Percentiles rank a stretch among this genome's conserved stretches.
phyloP scores from a whole-genome alignment of 2,113 vertebrate species.

The Microtus montanus region DNA sequence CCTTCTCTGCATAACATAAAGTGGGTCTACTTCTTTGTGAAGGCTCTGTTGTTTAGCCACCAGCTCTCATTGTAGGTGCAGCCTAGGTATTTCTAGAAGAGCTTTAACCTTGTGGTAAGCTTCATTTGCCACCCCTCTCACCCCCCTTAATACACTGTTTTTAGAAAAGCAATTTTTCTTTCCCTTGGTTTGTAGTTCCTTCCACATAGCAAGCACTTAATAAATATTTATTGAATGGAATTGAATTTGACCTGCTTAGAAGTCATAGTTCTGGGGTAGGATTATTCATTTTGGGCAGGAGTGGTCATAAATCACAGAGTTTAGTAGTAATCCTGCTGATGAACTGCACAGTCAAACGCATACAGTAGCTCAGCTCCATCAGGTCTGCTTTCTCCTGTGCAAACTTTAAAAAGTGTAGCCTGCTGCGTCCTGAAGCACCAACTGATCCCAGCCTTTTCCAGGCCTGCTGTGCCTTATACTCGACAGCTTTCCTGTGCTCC shows the following conservation, averaged over 20 bases:
- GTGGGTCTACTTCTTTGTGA: conserved; percentile 9
- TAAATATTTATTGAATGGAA: conserved; percentile 71
- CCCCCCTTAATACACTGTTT: conserved; percentile 27
- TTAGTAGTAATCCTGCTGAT: conserved; percentile 43
- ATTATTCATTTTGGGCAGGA: conserved; percentile 38
- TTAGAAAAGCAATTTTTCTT: conserved; percentile 59
- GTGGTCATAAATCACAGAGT: conserved; percentile 36
- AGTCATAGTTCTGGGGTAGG: conserved; percentile 3
- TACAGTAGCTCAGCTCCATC: background rate
- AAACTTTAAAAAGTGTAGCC: background rate
- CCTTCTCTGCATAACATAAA: background rate
- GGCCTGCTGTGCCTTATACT: background rate
- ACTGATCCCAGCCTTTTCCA: background rate
- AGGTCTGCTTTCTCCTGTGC: background rate
- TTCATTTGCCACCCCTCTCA: conserved; percentile 29
- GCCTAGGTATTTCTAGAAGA: conserved; percentile 39
- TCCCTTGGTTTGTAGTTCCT: conserved; percentile 16
- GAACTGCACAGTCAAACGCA: background rate
- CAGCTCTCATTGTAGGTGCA: conserved; percentile 17
- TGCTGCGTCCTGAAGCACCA: background rate
- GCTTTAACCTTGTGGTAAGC: conserved; percentile 40
- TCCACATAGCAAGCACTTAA: conserved; percentile 52
- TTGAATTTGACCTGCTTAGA: conserved; percentile 67
- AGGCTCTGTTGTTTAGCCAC: background rate
- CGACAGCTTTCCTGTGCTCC: accelerated